Evolutionary conservation across 2,797 vertebrate genomes (phyloP).

Genomic region (Eospalax fontanierii): DNA sequence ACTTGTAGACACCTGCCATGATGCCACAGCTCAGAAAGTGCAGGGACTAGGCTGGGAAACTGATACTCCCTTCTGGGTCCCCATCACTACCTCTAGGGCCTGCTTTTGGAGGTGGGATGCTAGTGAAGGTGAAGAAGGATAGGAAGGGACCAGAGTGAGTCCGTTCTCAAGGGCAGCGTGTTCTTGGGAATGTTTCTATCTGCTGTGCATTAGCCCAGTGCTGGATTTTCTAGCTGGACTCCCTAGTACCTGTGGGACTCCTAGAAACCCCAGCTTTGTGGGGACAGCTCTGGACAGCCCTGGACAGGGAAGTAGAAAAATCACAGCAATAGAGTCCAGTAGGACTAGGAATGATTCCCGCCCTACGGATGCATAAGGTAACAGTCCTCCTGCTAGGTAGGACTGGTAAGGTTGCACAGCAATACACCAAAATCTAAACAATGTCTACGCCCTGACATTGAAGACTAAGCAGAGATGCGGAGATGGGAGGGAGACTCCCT

Average conservation of each 20-base stretch:
- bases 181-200: background rate
- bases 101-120: background rate
- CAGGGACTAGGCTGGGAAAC: background rate
- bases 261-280: background rate
- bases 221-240: background rate
- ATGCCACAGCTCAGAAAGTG: background rate
- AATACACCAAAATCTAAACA: too few relatives aligned
- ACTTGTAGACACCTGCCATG: accelerated
- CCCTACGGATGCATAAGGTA: too few relatives aligned
- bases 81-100: background rate
- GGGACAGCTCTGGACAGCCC: background rate
- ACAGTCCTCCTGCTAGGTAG: background rate
- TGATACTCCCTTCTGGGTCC: background rate
- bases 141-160: background rate
- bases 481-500: background rate
- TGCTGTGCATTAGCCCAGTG: background rate
- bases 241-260: background rate
- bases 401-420: background rate
- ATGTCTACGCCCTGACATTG: background rate
- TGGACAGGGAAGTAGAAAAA: background rate
- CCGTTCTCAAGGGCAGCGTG: background rate
- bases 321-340: background rate
- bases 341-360: background rate
- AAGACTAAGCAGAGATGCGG: background rate
- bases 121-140: background rate